phyloP scores from a whole-genome alignment of 2,888 invertebrate genomes.

The Latrodectus hesperus region DNA sequence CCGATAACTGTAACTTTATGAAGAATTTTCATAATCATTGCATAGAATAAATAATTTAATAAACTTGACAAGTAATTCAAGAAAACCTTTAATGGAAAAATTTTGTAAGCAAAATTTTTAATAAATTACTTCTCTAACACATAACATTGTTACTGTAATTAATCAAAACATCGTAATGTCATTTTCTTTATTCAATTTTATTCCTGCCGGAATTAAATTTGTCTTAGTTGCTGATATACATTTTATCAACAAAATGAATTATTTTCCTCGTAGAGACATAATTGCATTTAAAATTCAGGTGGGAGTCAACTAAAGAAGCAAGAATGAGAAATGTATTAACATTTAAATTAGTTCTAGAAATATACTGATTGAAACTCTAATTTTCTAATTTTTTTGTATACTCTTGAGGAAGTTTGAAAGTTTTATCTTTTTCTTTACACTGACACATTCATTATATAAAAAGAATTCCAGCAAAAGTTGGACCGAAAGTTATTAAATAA shows the following conservation, averaged over 20 bases:
- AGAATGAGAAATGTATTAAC: slow-evolving; percentile 35
- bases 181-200: slow-evolving; percentile 19
- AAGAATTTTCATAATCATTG: too few species aligned
- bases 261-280: slow-evolving; percentile 31
- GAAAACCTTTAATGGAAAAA: too few species aligned
- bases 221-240: not conserved
- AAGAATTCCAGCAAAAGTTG: not conserved
- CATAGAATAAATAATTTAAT: too few species aligned
- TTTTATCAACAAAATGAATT: not conserved
- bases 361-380: slow-evolving; percentile 55
- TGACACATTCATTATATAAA: not conserved
- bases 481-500: not conserved
- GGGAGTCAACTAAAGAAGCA: not conserved
- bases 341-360: slow-evolving; percentile 58
- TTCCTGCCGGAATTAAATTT: not conserved
- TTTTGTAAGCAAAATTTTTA: too few species aligned
- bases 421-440: not conserved
- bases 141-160: slow-evolving; percentile 10
- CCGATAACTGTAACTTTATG: too few species aligned
- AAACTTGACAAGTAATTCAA: too few species aligned
- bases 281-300: slow-evolving; percentile 41
- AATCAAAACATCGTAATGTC: slow-evolving; percentile 29
- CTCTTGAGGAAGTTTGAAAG: not conserved
- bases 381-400: slow-evolving; percentile 16
- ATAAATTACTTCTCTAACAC: not conserved